A percentile compares a stretch with the other conserved stretches of the same genome.
Evolutionary conservation across 92 coral and sea anemone species (phyloP).

Genomic region (Porites evermanni): DNA sequence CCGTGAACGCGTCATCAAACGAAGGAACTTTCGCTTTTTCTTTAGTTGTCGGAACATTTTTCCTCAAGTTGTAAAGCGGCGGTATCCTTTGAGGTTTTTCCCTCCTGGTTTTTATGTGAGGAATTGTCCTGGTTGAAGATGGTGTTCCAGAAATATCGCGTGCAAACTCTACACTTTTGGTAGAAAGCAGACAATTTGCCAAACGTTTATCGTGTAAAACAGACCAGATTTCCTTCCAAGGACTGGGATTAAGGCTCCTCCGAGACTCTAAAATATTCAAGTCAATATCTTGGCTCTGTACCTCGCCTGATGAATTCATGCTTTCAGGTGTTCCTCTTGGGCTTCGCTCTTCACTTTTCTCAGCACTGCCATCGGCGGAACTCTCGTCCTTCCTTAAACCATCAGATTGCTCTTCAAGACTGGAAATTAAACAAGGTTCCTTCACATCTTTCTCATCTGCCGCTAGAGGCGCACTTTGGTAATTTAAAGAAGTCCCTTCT

Average conservation of each 20-base stretch:
- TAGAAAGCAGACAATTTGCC: constrained; percentile 19
- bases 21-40: constrained; percentile 11
- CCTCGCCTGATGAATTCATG: neutral
- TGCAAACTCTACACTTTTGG: constrained; percentile 25
- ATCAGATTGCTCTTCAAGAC: neutral
- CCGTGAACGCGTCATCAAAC: constrained; percentile 11
- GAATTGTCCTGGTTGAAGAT: constrained; percentile 10
- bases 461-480: neutral
- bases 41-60: constrained; percentile 8
- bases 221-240: constrained; percentile 40
- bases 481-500: constrained; percentile 19
- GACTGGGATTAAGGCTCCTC: constrained; percentile 20
- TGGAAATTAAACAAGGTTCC: neutral
- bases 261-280: neutral
- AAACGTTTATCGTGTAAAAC: constrained; percentile 25
- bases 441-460: neutral
- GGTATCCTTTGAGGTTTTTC: constrained; percentile 39
- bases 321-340: neutral
- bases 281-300: constrained; percentile 6
- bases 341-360: neutral
- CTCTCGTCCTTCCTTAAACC: neutral
- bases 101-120: neutral
- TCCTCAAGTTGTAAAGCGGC: constrained; percentile 28
- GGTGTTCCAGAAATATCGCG: constrained; percentile 1
- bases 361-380: neutral